phyloP scores from a whole-genome alignment of 2,888 invertebrate species.

The Hanleya hanleyi region DNA sequence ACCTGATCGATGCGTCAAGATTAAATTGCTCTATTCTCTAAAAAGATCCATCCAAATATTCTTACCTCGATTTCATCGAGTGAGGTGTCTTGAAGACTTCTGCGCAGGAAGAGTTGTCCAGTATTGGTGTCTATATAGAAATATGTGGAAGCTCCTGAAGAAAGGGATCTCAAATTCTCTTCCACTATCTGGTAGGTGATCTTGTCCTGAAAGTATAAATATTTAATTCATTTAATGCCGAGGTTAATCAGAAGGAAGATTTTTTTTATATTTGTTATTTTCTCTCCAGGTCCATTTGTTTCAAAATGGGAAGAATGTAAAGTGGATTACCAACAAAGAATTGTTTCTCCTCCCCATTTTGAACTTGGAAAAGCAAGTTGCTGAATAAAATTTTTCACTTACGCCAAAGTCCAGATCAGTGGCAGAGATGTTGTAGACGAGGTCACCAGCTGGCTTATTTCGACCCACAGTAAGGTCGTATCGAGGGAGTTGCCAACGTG shows the following conservation, averaged over 20 bases:
- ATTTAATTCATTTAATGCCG: too few species aligned
- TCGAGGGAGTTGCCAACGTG: constrained; percentile 25
- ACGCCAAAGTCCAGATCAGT: constrained; percentile 23
- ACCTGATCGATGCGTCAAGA: too few species aligned
- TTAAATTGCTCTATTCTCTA: too few species aligned
- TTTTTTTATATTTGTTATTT: too few species aligned
- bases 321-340: too few species aligned
- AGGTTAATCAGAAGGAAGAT: neutral
- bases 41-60: too few species aligned
- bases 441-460: neutral
- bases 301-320: neutral
- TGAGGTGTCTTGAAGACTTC: constrained; percentile 34
- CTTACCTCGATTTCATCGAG: constrained; percentile 5
- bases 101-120: constrained; percentile 83
- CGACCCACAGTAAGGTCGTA: neutral
- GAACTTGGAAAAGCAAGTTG: too few species aligned
- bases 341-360: too few species aligned
- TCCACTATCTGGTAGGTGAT: constrained; percentile 35
- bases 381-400: too few species aligned
- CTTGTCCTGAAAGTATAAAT: constrained; percentile 1
- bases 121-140: constrained; percentile 88
- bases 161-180: neutral
- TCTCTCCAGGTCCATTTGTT: too few species aligned
- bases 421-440: neutral
- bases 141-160: constrained; percentile 74